Conservation (phyloP, 1,140 invertebrate species). For the Drosophila seguyi region DNA sequence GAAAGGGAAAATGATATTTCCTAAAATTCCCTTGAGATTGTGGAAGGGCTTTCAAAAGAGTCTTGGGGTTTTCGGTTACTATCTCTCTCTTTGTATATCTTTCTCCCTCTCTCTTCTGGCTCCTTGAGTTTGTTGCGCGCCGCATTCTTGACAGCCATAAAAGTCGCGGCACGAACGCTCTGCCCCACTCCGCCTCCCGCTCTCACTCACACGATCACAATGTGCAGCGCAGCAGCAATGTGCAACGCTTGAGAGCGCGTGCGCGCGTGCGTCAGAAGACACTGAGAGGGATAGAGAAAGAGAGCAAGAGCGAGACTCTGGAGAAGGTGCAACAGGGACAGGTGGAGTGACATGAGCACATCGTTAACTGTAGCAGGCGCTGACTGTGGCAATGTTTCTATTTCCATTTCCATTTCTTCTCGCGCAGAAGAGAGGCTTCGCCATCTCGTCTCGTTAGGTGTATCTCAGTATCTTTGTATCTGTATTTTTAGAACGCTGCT, state of each 20-base stretch:
- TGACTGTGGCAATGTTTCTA: constrained; percentile 18
- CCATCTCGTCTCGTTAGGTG: constrained; percentile 60
- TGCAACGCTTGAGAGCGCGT: constrained; percentile 64
- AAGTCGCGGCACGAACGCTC: constrained; percentile 42
- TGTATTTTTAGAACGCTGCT: constrained; percentile 68
- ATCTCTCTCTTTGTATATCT: not conserved
- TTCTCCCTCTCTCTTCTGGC: not conserved
- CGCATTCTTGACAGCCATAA: constrained; percentile 73
- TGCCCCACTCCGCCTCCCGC: not conserved
- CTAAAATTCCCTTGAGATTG: not conserved
- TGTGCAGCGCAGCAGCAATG: constrained; percentile 12
- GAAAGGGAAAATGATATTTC: not conserved
- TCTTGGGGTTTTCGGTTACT: not conserved
- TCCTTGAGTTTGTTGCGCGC: constrained; percentile 33
- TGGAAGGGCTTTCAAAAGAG: not conserved
- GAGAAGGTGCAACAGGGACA: constrained; percentile 30
- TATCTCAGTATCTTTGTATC: constrained; percentile 23
- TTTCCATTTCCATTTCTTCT: constrained; percentile 25
- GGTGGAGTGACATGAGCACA: constrained; percentile 21
- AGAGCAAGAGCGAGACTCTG: not conserved
- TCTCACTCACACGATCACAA: constrained; percentile 36
- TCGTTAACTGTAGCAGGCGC: constrained; percentile 32
- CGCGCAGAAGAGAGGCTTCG: constrained; percentile 25
- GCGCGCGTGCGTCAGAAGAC: constrained; percentile 49
- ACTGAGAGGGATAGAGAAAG: not conserved